Base-by-base conservation (phyloP, 2,797 vertebrate species). In the Lagodon rhomboides region DNA sequence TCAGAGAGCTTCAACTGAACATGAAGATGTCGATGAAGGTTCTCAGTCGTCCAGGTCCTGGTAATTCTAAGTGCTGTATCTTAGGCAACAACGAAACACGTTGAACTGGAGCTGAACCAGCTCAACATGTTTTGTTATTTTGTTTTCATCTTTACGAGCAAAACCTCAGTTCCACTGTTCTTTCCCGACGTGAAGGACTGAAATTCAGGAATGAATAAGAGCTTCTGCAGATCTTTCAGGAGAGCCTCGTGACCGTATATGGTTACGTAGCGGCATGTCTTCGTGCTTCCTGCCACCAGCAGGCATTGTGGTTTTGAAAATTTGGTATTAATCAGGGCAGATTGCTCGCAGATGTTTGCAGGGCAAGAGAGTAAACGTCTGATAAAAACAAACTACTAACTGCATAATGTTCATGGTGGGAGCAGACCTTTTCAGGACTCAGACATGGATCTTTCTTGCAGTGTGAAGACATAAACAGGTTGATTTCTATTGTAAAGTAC, bases 301-400 rank as follows among this genome's bases (percentile, higher is more conserved):
- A 44, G 73, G 8, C 78, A 58, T 4, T 22, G 74, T 12, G 77
- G 78, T 74, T 86, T 69, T 68, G 41, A 60, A 81, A 80, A 83
- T 83, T 89, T 87, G 81, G 81, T 71, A 85, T 88, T 89, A 92
- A 91, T 92, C 85, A 88, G 58, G 11, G 62, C 41, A 41, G 68
- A 93, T 90, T 67, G 71, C 76, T 83, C 38, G 41, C 89, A 92
- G 83, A 90, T 89, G 90, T 85, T 67, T 62, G 66, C 43, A 63
- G 73, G 63, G 50, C 16, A 27, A 66, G 76, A 6, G 20, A 67
- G 79, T 68, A 84, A 74, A 75, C 68, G 76, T 74, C 55, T 54
- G n/a, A 83, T 86, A 68, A 71, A 68, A 75, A 77, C 56, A 69
- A 58, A 64, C 54, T 23, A 34, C 17, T 54, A 22, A 51, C 43